These are phyloP conservation scores for Elegia similella DNA, from an alignment of 2,888 invertebrate genomes.

Conservation along the genomic window DNA sequence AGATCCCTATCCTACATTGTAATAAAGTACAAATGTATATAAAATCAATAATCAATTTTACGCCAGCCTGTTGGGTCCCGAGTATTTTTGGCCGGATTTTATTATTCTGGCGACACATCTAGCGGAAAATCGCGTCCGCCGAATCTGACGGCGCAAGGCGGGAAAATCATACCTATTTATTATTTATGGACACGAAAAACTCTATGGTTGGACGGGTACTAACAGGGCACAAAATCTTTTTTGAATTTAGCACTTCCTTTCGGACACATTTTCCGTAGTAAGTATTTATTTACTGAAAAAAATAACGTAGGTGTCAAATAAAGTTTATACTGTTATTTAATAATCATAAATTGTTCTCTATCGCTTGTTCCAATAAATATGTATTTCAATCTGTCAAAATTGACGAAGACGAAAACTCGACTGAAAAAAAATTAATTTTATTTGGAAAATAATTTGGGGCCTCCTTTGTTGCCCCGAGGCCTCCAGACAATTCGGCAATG, in stretches of 20 bases:
- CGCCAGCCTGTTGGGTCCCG: conserved; percentile 60
- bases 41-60: conserved; percentile 79
- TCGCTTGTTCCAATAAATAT: too few species aligned
- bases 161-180: conserved; percentile 53
- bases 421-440: too few species aligned
- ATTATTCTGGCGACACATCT: conserved; percentile 66
- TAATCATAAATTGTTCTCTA: too few species aligned
- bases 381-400: too few species aligned
- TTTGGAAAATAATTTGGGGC: too few species aligned
- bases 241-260: conserved; percentile 27
- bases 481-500: too few species aligned
- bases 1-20: conserved; percentile 26
- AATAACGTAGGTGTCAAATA: too few species aligned
- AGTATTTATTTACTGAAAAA: not conserved
- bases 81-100: conserved; percentile 61
- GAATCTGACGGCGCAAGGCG: conserved; percentile 39
- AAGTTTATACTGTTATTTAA: too few species aligned
- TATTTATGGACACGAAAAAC: conserved; percentile 42
- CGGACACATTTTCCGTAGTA: not conserved
- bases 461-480: too few species aligned
- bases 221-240: conserved; percentile 22
- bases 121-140: conserved; percentile 67
- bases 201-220: conserved; percentile 37
- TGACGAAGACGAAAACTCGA: too few species aligned
- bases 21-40: conserved; percentile 40